Evolutionary conservation across 2,113 vertebrate genomes (phyloP), one percentile per base, ranked within the genome.

Genomic region (Falcunculus frontatus): DNA sequence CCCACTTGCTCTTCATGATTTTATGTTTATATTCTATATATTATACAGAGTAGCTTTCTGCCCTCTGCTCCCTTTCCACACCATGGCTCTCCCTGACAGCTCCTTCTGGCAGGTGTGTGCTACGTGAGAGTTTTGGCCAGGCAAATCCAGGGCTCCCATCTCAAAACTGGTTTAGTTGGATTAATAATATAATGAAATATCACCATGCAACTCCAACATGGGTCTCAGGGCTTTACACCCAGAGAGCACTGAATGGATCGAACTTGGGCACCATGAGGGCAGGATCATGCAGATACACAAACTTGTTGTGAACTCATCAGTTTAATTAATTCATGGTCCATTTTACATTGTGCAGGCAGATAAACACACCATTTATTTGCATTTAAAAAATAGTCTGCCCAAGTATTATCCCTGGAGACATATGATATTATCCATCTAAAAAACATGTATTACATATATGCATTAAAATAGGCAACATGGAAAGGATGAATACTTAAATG

Each of bases 151-250:
- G 8, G 13, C 39, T 49, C 47, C 59, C 7, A 0, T 37, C 55
- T 86, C 76, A 30, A 74, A 65, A 19, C 4, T 37, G 22, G 6
- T 67, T 84, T 63, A 46, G 67, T 2, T 64, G 52, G 16, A 42
- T 52, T 56, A 59, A 33, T 64, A 74, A 37, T 15, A 46, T 16
- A 1, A 60, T 60, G 35, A 64, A 80, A 78, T 46, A 86, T 64
- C 59, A 30, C n/a, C 4, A 0, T 7, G 19, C 6, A 11, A 25
- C 26, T 68, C 41, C 44, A 62, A 1, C 0, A 0, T 11, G 21
- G 13, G 4, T 41, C 17, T 85, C 18, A 8, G 65, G 37, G 75
- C 35, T 59, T 39, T 62, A 25, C 0, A 1, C 30, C 9, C 8
- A 3, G 8, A 17, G 9, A 22, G 11, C 63, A 67, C 53, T 32